Percentiles rank a stretch among this genome's conserved stretches.
Evolutionary conservation across 2,888 invertebrate species (phyloP).

Genomic region (Xanthorhoe designata): DNA sequence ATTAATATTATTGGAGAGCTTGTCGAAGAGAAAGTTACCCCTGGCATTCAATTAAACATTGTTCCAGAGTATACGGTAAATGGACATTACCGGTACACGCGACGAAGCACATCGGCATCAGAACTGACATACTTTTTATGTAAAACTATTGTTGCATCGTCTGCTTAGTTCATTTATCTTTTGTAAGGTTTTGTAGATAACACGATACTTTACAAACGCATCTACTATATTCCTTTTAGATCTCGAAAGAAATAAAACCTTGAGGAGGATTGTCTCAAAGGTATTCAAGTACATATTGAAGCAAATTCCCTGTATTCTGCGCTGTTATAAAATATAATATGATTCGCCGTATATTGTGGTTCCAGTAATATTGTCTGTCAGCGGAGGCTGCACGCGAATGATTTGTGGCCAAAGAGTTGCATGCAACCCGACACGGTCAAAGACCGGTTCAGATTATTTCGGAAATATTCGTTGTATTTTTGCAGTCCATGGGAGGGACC

Average conservation of each 20-base stretch:
- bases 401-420: conserved; percentile 65
- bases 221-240: too few species aligned
- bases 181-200: background rate
- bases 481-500: conserved; percentile 53
- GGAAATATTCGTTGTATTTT: conserved; percentile 71
- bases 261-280: background rate
- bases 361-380: conserved; percentile 44
- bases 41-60: conserved; percentile 29
- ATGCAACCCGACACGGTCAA: conserved; percentile 70
- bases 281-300: conserved; percentile 8
- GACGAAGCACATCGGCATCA: conserved; percentile 33
- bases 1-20: conserved; percentile 24
- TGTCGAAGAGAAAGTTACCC: conserved; percentile 38
- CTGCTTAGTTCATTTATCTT: conserved; percentile 16
- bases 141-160: conserved; percentile 31
- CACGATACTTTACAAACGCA: too few species aligned
- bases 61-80: conserved; percentile 31
- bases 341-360: conserved; percentile 35
- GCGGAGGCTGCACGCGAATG: conserved; percentile 60
- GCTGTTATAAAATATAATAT: conserved; percentile 29
- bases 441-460: conserved; percentile 80
- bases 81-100: conserved; percentile 36
- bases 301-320: conserved; percentile 35
- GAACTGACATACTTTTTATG: conserved; percentile 40
- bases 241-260: too few species aligned